phyloP scores from a whole-genome alignment of 2,888 invertebrate genomes.

The Aspidiotus destructor region DNA sequence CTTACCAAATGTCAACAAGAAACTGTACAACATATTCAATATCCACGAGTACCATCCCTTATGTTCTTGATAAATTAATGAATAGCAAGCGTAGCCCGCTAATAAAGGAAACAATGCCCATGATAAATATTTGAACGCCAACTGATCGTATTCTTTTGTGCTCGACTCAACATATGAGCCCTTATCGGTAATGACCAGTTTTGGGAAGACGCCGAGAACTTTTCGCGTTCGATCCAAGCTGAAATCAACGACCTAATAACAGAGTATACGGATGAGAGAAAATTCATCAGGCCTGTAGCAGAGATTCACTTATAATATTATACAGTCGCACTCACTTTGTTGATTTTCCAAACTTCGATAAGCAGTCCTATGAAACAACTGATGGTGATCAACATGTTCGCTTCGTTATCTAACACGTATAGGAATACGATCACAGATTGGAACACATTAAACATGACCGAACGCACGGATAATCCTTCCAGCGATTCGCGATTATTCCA shows the following conservation, averaged over 20 bases:
- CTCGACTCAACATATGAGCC: conserved; percentile 92
- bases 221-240: conserved; percentile 63
- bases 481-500: conserved; percentile 96
- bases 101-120: conserved; percentile 93
- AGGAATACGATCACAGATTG: conserved; percentile 89
- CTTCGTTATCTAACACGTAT: conserved; percentile 97
- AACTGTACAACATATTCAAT: conserved; percentile 93
- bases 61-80: conserved; percentile 89
- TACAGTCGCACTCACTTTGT: conserved; percentile 55
- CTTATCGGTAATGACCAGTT: conserved; percentile 77
- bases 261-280: not conserved
- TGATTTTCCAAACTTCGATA: conserved; percentile 98
- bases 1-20: conserved; percentile 77
- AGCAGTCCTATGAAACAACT: conserved; percentile 88
- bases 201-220: conserved; percentile 69
- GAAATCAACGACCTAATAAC: conserved; percentile 60
- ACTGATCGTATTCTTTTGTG: conserved; percentile 84
- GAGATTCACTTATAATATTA: not conserved
- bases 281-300: not conserved
- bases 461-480: conserved; percentile 93
- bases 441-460: conserved; percentile 97
- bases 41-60: conserved; percentile 99
- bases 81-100: conserved; percentile 87
- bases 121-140: conserved; percentile 93
- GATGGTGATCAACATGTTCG: conserved; percentile 88